phyloP scores from a whole-genome alignment of 2,888 invertebrate species.

The Coecobrya sp. region DNA sequence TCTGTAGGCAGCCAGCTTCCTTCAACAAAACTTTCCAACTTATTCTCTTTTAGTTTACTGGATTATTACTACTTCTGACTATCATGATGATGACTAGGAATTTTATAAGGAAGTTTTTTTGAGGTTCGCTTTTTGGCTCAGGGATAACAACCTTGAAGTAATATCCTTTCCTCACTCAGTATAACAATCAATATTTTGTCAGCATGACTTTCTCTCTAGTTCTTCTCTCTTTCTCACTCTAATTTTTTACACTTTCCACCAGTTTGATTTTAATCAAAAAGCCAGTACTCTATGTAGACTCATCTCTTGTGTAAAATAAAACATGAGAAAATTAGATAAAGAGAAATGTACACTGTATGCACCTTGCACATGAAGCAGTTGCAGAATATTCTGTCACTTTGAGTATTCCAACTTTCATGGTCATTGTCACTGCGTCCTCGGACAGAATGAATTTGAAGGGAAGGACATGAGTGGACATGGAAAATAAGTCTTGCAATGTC shows the following conservation, averaged over 20 bases:
- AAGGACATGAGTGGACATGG: constrained; percentile 12
- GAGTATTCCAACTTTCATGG: constrained; percentile 40
- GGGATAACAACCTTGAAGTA: constrained; percentile 41
- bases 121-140: constrained; percentile 6
- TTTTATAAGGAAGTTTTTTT: background rate
- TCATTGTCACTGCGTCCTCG: constrained; percentile 58
- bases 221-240: too few species aligned
- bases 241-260: background rate
- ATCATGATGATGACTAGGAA: background rate
- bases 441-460: constrained; percentile 25
- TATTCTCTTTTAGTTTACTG: constrained; percentile 40
- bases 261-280: background rate
- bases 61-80: constrained; percentile 29
- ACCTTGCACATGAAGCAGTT: constrained; percentile 3
- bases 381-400: background rate
- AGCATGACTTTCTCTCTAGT: background rate
- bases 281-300: background rate
- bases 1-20: background rate
- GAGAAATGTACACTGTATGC: background rate
- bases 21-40: constrained; percentile 15
- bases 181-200: constrained; percentile 53
- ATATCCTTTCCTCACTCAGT: background rate
- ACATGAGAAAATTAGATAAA: background rate
- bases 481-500: constrained; percentile 25
- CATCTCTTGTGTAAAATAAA: constrained; percentile 5